phyloP scores from a whole-genome alignment of 2,113 vertebrate genomes.

The Anolis sagrei region DNA sequence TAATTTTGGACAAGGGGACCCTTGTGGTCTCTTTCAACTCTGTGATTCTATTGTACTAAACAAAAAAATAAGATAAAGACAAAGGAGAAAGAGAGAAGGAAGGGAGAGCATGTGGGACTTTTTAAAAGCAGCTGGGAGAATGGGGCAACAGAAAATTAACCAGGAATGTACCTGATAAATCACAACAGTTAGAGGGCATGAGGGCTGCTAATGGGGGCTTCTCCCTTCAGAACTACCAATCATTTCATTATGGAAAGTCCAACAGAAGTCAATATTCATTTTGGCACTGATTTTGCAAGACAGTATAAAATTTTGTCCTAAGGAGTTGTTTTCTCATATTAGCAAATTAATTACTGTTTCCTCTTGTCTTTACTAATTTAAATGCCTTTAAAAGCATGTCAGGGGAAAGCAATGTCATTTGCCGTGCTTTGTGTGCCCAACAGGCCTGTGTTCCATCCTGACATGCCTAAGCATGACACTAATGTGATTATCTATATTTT shows the following conservation, averaged over 20 bases:
- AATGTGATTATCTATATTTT: constrained; percentile 64
- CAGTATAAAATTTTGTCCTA: not conserved
- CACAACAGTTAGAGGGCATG: no score
- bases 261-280: not conserved
- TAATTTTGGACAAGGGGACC: no score
- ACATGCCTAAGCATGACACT: constrained; percentile 43
- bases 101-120: no score
- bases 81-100: no score
- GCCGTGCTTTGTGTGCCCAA: constrained; percentile 50
- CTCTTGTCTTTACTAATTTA: constrained; percentile 54
- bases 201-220: not conserved
- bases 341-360: constrained; percentile 53
- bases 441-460: constrained; percentile 52
- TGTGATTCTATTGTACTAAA: no score
- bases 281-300: not conserved
- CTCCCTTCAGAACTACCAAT: not conserved
- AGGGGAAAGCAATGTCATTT: constrained; percentile 47
- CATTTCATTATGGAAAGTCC: not conserved
- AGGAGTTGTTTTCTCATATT: constrained; percentile 44
- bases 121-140: not conserved
- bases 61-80: no score
- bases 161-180: no score
- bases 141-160: no score
- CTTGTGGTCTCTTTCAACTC: no score
- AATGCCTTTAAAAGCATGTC: constrained; percentile 20